Conservation (phyloP, 2,888 invertebrate species). For the Muschampia plurimacula region DNA sequence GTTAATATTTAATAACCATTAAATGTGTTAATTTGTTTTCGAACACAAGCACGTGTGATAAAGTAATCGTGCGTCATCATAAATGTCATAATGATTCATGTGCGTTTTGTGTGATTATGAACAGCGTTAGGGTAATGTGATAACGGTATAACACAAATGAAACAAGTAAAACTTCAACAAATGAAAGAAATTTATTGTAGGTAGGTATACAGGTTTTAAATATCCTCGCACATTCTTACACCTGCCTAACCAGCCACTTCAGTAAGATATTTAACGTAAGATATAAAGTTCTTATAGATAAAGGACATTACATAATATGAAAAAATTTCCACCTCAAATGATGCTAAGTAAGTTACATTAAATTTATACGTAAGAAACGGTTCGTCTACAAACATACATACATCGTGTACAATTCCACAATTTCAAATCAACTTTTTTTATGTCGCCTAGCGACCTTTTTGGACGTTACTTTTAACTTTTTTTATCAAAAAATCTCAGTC, state of each 20-base stretch:
- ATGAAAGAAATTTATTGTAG: slow-evolving; percentile 59
- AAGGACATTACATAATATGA: slow-evolving; percentile 80
- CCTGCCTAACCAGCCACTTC: slow-evolving; percentile 81
- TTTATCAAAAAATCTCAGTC: slow-evolving; percentile 76
- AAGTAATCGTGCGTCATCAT: not conserved
- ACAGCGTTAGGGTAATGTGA: not conserved
- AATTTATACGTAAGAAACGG: slow-evolving; percentile 65
- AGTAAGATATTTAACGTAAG: slow-evolving; percentile 81
- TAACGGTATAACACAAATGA: slow-evolving; percentile 58
- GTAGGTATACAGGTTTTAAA: slow-evolving; percentile 84
- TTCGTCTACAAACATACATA: slow-evolving; percentile 56
- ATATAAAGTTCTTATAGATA: slow-evolving; percentile 81
- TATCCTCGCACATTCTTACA: slow-evolving; percentile 81
- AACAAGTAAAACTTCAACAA: slow-evolving; percentile 79
- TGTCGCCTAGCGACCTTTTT: slow-evolving; percentile 79
- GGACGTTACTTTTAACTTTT: slow-evolving; percentile 71
- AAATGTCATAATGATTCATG: not conserved
- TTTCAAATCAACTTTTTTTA: slow-evolving; percentile 76
- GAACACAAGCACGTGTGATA: no score
- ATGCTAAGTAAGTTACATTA: slow-evolving; percentile 68
- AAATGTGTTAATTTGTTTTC: no score
- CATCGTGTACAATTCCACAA: slow-evolving; percentile 81
- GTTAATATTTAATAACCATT: no score
- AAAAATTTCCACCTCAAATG: slow-evolving; percentile 70
- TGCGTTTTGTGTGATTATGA: not conserved